Percentiles rank a stretch among this genome's conserved stretches.
phyloP scores from a whole-genome alignment of 2,113 vertebrate genomes.

The Ctenodactylus gundi region DNA sequence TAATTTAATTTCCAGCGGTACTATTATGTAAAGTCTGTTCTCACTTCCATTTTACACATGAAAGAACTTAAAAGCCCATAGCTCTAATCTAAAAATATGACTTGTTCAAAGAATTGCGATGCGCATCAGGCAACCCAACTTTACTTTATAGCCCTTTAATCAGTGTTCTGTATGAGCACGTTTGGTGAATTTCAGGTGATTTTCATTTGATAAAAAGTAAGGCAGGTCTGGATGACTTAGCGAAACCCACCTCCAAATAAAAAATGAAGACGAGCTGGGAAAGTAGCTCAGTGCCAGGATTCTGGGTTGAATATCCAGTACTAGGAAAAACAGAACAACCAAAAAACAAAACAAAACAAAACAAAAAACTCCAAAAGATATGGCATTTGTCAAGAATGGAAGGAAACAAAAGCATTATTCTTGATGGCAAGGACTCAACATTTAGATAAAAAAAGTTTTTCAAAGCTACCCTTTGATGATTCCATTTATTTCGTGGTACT shows the following conservation, averaged over 20 bases:
- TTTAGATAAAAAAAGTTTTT: background rate
- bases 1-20: background rate
- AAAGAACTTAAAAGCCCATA: background rate
- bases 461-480: background rate
- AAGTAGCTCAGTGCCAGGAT: background rate
- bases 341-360: background rate
- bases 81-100: background rate
- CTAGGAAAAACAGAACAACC: background rate
- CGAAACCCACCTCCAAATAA: background rate
- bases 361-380: too few species aligned
- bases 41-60: background rate
- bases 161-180: background rate
- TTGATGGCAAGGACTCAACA: background rate
- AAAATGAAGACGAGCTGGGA: background rate
- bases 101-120: background rate
- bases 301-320: background rate
- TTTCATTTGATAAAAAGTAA: background rate
- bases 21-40: background rate
- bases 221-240: background rate
- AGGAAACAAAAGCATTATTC: background rate
- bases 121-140: background rate
- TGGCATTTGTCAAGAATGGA: background rate
- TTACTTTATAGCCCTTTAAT: background rate
- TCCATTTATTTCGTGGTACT: too few species aligned
- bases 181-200: background rate